phyloP scores from a whole-genome alignment of 2,797 vertebrate species.

The Todus mexicanus region DNA sequence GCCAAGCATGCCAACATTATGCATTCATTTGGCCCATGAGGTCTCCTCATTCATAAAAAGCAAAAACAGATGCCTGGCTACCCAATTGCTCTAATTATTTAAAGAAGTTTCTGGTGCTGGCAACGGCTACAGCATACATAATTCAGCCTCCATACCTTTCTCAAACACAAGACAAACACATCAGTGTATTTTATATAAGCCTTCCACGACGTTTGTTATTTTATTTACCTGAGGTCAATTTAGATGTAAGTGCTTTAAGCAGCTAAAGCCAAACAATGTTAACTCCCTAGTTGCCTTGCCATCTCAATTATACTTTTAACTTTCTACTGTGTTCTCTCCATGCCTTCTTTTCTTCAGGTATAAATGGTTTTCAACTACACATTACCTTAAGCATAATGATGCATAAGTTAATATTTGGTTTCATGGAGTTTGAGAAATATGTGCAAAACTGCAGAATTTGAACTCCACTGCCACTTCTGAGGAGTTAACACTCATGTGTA shows the following conservation, averaged over 20 bases:
- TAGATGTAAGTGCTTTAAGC: background rate
- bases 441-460: background rate
- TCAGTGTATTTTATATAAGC: conserved; percentile 31
- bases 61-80: conserved; percentile 1
- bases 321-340: background rate
- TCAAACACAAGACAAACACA: conserved; percentile 40
- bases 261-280: conserved; percentile 33
- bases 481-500: background rate
- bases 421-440: background rate
- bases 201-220: conserved; percentile 7
- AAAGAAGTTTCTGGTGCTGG: conserved; percentile 43
- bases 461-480: background rate
- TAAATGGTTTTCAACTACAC: background rate
- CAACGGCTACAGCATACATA: background rate
- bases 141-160: background rate
- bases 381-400: background rate
- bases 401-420: background rate
- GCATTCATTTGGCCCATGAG: conserved; percentile 20
- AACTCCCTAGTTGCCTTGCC: background rate
- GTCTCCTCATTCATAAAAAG: conserved; percentile 32
- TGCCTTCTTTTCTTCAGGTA: background rate
- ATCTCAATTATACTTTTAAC: background rate
- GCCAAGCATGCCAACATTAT: background rate
- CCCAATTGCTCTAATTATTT: conserved; percentile 28
- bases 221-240: conserved; percentile 29